Evolutionary conservation across 2,888 invertebrate genomes (phyloP).

Genomic region (Cordilura impudica): DNA sequence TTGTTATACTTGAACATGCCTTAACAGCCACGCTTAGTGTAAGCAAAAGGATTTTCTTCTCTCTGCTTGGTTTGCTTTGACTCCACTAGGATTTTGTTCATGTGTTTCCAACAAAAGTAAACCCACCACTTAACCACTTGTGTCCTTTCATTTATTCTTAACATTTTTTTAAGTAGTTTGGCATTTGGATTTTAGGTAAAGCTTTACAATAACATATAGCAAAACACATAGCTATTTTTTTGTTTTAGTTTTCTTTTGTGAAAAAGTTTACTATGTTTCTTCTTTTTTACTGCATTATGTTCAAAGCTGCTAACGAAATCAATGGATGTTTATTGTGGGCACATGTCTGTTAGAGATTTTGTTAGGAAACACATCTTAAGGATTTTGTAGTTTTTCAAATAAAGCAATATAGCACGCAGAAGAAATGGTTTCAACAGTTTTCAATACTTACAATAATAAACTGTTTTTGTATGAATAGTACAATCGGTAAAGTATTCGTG

Average conservation of each 20-base stretch:
- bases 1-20: background rate
- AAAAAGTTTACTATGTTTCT: conserved; percentile 27
- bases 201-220: conserved; percentile 34
- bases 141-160: conserved; percentile 22
- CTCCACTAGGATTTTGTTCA: background rate
- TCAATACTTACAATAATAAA: too few species aligned
- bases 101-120: background rate
- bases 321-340: conserved; percentile 6
- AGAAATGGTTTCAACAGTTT: too few species aligned
- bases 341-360: too few species aligned
- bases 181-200: conserved; percentile 50
- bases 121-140: conserved; percentile 33
- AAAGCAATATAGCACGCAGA: too few species aligned
- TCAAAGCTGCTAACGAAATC: background rate
- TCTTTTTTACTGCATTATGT: conserved; percentile 20
- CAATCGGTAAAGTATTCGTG: too few species aligned
- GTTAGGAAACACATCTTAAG: too few species aligned
- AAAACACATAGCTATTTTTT: conserved; percentile 9
- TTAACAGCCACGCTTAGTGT: conserved; percentile 37
- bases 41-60: conserved; percentile 48
- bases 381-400: too few species aligned
- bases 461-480: too few species aligned
- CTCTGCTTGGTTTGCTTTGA: conserved; percentile 29
- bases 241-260: conserved; percentile 27
- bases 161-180: conserved; percentile 39